phyloP scores from a whole-genome alignment of 92 coral and sea anemone genomes.

The Porites lobata region DNA sequence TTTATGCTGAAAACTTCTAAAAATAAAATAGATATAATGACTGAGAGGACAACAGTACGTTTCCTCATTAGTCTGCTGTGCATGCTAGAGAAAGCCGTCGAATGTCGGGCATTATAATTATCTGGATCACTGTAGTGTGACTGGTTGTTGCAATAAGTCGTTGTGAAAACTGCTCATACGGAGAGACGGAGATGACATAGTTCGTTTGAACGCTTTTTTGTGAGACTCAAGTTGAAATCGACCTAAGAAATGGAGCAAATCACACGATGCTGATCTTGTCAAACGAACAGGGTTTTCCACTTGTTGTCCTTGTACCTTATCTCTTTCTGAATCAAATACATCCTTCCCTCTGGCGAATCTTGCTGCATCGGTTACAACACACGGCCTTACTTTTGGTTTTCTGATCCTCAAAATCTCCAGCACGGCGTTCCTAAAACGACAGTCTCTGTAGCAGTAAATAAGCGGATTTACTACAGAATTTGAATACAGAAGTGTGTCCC shows the following conservation, averaged over 20 bases:
- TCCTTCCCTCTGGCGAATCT: not conserved
- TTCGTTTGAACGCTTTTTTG: not conserved
- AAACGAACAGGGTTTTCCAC: not conserved
- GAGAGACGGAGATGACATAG: not conserved
- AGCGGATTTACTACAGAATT: not conserved
- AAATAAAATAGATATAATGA: too few species aligned
- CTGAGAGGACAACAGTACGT: too few species aligned
- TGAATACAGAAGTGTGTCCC: not conserved
- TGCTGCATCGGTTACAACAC: not conserved
- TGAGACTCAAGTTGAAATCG: not conserved
- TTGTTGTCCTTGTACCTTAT: not conserved
- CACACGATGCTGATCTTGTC: constrained; percentile 7
- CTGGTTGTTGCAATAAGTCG: not conserved
- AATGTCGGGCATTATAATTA: too few species aligned
- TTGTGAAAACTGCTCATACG: too few species aligned
- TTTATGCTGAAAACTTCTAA: too few species aligned
- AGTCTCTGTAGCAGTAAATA: not conserved
- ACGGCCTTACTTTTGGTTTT: not conserved
- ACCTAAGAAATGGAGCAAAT: not conserved
- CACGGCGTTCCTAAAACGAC: not conserved
- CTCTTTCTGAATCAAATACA: too few species aligned
- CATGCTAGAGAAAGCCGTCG: too few species aligned
- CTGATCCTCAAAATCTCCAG: not conserved
- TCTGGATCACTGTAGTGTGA: too few species aligned
- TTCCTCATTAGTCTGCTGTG: too few species aligned